Evolutionary conservation across 2,113 vertebrate genomes (phyloP).

Genomic region (Numenius arquata): DNA sequence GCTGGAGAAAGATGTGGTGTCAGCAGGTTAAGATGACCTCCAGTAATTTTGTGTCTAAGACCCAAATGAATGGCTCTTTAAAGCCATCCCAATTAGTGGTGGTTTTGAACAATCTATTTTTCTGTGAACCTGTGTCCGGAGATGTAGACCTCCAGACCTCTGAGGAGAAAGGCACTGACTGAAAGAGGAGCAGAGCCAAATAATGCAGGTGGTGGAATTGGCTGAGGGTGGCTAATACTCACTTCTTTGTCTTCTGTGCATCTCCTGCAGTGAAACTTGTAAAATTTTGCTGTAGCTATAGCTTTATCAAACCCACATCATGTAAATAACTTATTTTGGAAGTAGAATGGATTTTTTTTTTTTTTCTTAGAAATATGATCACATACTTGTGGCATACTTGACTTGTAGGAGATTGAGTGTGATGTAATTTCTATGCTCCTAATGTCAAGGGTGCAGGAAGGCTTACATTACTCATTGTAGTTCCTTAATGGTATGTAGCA

Average conservation of each 20-base stretch:
- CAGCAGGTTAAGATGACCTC: not conserved
- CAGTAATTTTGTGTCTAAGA: not conserved
- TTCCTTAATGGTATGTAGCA: not conserved
- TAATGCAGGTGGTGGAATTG: not conserved
- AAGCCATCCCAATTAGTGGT: not conserved
- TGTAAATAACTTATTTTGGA: not conserved
- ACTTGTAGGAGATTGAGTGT: not conserved
- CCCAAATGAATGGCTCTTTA: not conserved
- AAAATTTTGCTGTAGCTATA: not conserved
- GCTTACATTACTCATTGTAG: not conserved
- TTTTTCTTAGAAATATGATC: not conserved
- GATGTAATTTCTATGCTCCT: not conserved
- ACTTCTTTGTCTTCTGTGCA: not conserved
- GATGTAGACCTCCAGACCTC: not conserved
- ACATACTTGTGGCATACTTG: accelerated
- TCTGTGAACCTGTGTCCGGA: not conserved
- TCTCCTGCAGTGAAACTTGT: not conserved
- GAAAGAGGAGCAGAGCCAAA: not conserved
- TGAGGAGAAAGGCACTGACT: not conserved
- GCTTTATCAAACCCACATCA: not conserved
- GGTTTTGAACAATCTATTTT: not conserved
- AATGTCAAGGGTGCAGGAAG: not conserved
- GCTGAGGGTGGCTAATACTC: not conserved
- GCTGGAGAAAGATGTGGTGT: not conserved
- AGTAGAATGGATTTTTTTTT: not conserved